Percentiles rank a stretch among this genome's conserved stretches.
Evolutionary conservation across 1,140 invertebrate species (phyloP).

Genomic region (Asbolus verrucosus): DNA sequence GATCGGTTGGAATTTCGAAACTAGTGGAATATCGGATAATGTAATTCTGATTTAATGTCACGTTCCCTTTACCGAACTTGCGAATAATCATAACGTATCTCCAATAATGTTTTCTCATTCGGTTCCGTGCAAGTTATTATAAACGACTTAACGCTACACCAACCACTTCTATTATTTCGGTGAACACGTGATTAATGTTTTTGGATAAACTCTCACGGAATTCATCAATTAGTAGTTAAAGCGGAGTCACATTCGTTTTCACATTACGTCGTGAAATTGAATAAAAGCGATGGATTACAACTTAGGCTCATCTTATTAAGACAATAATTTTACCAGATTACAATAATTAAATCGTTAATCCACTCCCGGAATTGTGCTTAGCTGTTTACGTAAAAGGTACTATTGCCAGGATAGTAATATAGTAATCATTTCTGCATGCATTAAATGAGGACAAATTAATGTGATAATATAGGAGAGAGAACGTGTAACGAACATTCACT

Average conservation of each 20-base stretch:
- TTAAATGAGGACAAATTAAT: constrained; percentile 47
- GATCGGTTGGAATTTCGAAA: no score
- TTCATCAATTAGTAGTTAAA: constrained; percentile 21
- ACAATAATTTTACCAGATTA: no score
- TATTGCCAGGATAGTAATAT: constrained; percentile 33
- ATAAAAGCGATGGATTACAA: not conserved
- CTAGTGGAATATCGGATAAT: no score
- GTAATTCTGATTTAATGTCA: no score
- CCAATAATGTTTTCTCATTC: not conserved
- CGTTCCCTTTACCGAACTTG: constrained; percentile 19
- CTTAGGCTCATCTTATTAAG: no score
- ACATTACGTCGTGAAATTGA: not conserved
- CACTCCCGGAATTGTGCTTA: constrained; percentile 1
- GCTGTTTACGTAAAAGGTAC: not conserved
- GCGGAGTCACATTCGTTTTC: not conserved
- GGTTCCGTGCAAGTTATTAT: constrained; percentile 14
- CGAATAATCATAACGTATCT: no score
- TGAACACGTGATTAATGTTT: constrained; percentile 39
- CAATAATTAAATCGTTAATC: constrained; percentile 1
- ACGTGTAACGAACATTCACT: constrained; percentile 46
- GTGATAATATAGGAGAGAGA: constrained; percentile 40
- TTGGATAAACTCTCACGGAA: constrained; percentile 30
- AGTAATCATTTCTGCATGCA: constrained; percentile 42
- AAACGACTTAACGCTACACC: constrained; percentile 35
- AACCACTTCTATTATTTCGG: constrained; percentile 15